These are phyloP conservation scores for Lasioglossum pauxillum DNA, from an alignment of 2,888 invertebrate genomes.

Conservation along the genomic window DNA sequence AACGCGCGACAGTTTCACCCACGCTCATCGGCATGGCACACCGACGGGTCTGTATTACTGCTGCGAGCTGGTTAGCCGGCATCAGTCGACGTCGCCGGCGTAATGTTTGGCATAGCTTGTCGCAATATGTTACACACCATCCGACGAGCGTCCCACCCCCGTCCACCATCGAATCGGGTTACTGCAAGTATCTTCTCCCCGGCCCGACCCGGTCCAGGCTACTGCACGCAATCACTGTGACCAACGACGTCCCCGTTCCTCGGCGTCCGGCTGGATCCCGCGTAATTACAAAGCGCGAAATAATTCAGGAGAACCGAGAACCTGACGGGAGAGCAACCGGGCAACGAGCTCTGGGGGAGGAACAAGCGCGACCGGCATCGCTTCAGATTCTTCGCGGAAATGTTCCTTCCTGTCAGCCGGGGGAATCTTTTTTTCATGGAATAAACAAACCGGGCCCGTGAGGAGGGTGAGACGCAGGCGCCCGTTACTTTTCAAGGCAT, in stretches of 20 bases:
- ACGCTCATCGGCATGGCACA: neutral
- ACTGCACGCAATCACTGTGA: conserved; percentile 66
- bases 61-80: conserved; percentile 74
- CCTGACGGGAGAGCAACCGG: conserved; percentile 1
- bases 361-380: neutral
- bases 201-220: conserved; percentile 18
- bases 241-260: conserved; percentile 57
- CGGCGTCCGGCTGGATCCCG: conserved; percentile 49
- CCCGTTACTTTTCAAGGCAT: neutral
- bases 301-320: conserved; percentile 57
- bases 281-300: conserved; percentile 66
- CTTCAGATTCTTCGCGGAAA: conserved; percentile 11
- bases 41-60: conserved; percentile 37
- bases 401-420: neutral
- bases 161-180: conserved; percentile 65
- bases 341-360: neutral
- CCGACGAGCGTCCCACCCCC: conserved; percentile 56
- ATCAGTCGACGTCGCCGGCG: conserved; percentile 80
- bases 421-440: conserved; percentile 6
- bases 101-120: conserved; percentile 83
- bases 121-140: conserved; percentile 81
- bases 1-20: conserved; percentile 24
- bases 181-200: conserved; percentile 63
- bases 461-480: neutral
- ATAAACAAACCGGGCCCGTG: conserved; percentile 15